A percentile compares a stretch with the other conserved stretches of the same genome.
These are phyloP conservation scores for Tyrannus savana DNA, from an alignment of 2,113 vertebrate genomes.

Conservation along the genomic window DNA sequence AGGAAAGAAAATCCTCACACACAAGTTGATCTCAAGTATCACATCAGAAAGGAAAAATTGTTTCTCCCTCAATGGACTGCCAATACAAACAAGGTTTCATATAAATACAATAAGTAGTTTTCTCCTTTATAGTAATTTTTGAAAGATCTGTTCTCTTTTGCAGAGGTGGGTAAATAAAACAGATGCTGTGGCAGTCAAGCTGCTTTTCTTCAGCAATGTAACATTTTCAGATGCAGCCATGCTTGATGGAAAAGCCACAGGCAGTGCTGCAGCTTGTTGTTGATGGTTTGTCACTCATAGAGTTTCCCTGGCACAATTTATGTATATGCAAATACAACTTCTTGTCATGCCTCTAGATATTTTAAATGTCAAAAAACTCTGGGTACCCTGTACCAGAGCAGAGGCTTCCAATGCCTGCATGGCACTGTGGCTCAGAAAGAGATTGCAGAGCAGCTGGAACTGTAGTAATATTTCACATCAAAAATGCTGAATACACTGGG, in stretches of 20 bases:
- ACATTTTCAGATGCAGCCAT: not conserved
- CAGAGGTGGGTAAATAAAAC: not conserved
- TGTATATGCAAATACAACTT: constrained; percentile 27
- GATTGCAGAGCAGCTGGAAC: not conserved
- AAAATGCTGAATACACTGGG: not conserved
- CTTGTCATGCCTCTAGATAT: constrained; percentile 14
- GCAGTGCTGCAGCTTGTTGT: constrained; percentile 14
- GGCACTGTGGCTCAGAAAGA: not conserved
- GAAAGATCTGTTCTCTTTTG: not conserved
- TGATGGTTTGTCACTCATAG: constrained; percentile 40
- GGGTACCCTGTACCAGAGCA: constrained; percentile 1
- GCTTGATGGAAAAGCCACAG: constrained; percentile 28
- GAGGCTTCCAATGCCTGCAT: not conserved
- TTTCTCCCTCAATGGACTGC: not conserved
- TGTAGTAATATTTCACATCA: not conserved
- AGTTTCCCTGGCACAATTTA: constrained; percentile 25
- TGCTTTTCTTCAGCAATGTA: not conserved
- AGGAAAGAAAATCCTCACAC: not conserved
- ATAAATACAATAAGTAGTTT: not conserved
- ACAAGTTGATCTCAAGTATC: not conserved
- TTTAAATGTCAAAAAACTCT: constrained; percentile 49
- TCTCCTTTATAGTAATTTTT: not conserved
- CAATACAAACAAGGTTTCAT: not conserved
- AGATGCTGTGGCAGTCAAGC: not conserved
- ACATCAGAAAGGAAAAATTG: not conserved